Evolutionary conservation across 2,888 invertebrate genomes (phyloP).

Genomic region (Ormyrus labotus): DNA sequence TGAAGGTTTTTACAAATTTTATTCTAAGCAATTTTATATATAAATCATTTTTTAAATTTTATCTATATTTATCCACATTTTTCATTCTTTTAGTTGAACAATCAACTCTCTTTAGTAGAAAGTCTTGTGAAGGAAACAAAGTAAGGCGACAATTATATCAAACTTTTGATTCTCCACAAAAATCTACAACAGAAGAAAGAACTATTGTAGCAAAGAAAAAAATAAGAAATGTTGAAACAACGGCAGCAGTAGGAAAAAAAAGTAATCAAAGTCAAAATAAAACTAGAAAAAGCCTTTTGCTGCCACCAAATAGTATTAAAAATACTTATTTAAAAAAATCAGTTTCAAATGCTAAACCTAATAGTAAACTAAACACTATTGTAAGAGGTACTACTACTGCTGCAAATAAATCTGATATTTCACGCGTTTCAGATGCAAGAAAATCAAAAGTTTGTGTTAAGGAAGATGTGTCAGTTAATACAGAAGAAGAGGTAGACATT

Average conservation of each 20-base stretch:
- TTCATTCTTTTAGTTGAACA: constrained; percentile 36
- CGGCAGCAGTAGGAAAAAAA: neutral
- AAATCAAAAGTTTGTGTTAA: neutral
- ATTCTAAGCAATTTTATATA: constrained; percentile 4
- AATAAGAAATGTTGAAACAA: constrained; percentile 28
- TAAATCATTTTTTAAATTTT: neutral
- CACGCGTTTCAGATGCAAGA: constrained; percentile 21
- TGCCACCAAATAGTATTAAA: constrained; percentile 58
- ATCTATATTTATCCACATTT: neutral
- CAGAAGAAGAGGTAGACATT: constrained; percentile 13
- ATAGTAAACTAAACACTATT: constrained; percentile 13
- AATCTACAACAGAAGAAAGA: constrained; percentile 34
- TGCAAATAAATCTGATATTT: constrained; percentile 7
- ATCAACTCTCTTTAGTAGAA: constrained; percentile 30
- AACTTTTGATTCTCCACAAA: constrained; percentile 45
- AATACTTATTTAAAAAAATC: constrained; percentile 50
- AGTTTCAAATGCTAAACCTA: constrained; percentile 18
- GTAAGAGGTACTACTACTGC: constrained; percentile 3
- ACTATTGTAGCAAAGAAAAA: constrained; percentile 21
- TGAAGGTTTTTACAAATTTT: constrained; percentile 47
- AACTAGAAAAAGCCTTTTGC: constrained; percentile 50
- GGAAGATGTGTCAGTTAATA: neutral
- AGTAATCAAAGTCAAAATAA: constrained; percentile 10
- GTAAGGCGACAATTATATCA: constrained; percentile 55
- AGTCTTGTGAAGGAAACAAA: constrained; percentile 44